Evolutionary conservation across 2,888 invertebrate species (phyloP).

Genomic region (Aelia acuminata): DNA sequence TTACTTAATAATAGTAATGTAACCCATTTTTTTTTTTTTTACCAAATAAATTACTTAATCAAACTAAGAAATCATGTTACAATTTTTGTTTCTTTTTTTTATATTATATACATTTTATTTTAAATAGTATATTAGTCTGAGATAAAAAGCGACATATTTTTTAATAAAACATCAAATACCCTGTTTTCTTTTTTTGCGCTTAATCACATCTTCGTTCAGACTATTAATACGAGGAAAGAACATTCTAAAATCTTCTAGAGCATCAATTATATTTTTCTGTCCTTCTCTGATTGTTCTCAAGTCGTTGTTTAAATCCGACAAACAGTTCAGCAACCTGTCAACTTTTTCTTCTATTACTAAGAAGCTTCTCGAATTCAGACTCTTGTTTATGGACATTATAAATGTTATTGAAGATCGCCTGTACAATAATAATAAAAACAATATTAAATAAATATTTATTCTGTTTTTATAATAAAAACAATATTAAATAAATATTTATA

Average conservation of each 20-base stretch:
- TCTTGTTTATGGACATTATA: not conserved
- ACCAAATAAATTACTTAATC: not conserved
- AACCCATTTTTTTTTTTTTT: not conserved
- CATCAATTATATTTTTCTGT: not conserved
- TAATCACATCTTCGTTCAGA: not conserved
- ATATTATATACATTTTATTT: too few relatives aligned
- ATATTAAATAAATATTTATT: not conserved
- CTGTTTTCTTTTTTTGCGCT: not conserved
- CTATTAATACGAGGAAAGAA: not conserved
- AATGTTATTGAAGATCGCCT: not conserved
- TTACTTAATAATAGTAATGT: not conserved
- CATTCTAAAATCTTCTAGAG: not conserved
- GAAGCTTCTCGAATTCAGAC: not conserved
- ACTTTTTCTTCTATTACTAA: constrained; percentile 9
- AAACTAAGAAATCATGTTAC: not conserved
- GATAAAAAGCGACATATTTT: not conserved
- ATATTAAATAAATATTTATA: not conserved
- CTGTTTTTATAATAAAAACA: too few relatives aligned
- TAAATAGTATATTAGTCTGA: not conserved
- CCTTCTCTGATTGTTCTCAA: not conserved
- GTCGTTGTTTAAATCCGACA: not conserved
- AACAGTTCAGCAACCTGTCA: not conserved
- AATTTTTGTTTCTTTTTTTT: not conserved
- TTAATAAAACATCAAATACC: not conserved
- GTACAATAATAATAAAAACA: not conserved